These are phyloP conservation scores for Diglossa cyanea DNA, from an alignment of 2,797 vertebrate genomes.

Conservation along the genomic window DNA sequence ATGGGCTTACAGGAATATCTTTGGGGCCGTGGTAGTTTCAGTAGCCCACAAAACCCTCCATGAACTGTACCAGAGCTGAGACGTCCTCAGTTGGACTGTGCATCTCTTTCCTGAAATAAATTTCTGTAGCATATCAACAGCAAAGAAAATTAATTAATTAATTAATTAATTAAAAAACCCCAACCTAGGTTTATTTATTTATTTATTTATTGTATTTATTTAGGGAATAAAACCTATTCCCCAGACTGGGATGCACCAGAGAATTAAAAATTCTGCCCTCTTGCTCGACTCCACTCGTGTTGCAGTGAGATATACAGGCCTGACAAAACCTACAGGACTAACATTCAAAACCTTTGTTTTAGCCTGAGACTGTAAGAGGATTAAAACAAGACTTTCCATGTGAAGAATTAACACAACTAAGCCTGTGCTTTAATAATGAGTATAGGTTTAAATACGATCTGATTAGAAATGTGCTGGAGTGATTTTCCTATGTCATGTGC, in stretches of 20 bases:
- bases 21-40: not conserved
- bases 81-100: not conserved
- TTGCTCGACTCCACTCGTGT: fast-evolving
- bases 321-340: not conserved
- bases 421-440: not conserved
- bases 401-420: not conserved
- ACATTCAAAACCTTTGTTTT: not conserved
- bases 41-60: not conserved
- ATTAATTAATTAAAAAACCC: too few species aligned
- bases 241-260: not conserved
- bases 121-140: not conserved
- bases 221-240: not conserved
- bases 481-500: not conserved
- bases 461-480: not conserved
- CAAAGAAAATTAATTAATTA: not conserved
- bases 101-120: not conserved
- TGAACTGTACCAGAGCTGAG: not conserved
- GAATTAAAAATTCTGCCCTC: not conserved
- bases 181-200: too few species aligned
- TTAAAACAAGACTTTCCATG: not conserved
- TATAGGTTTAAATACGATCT: not conserved
- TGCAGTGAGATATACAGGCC: not conserved
- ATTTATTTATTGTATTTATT: too few species aligned
- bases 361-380: not conserved
- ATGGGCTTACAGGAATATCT: not conserved